Base-by-base conservation (phyloP, 1,140 invertebrate genomes). In the Calephelis virginiensis region DNA sequence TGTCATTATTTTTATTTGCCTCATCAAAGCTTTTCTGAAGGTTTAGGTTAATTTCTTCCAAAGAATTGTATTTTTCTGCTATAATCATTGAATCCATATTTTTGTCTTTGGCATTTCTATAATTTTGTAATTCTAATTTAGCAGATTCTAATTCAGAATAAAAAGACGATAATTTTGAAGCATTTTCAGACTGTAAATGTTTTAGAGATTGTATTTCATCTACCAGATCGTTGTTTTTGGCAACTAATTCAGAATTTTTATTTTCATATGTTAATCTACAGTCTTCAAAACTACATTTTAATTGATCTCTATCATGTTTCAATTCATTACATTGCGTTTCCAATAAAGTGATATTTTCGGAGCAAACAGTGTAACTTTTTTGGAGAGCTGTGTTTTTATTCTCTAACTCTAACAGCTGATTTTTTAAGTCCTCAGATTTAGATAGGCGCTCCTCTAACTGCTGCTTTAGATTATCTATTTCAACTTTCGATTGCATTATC, bases 31-130 rank as follows among this genome's bases (percentile, higher is more conserved):
- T 76, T 49, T 59, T 69, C 50, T 82, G 80, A 48, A 93, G 78
- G 59, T 86, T 77, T 14, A 83, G 71, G 67, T 85, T 85, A 67
- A 92, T 80, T 69, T 91, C 79, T 70, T 92, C 84, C 11, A 93
- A 71, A 28, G 80, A 71, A 43, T 78, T 73, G 68, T 85, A 79
- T 72, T 82, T 92, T 73, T 92, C 87, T 0, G 80, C 69, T 66
- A 91, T 75, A 59, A 82, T 82, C 14, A 89, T 71, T 69, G 81
- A 70, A 50, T 92, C 65, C 53, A 73, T 49, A 12, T 81, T 74
- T 46, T 76, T 43, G 8, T 40, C 12, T 6, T 64, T 48, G 10
- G 2, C 17, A 37, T 12, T 11, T 45, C 56, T 14, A 5, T 53
- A 45, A 43, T 12, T 64, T 50, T 17, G 63, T 28, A 56, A 10